phyloP scores from a whole-genome alignment of 2,888 invertebrate species.

The Caenorhabditis afra region DNA sequence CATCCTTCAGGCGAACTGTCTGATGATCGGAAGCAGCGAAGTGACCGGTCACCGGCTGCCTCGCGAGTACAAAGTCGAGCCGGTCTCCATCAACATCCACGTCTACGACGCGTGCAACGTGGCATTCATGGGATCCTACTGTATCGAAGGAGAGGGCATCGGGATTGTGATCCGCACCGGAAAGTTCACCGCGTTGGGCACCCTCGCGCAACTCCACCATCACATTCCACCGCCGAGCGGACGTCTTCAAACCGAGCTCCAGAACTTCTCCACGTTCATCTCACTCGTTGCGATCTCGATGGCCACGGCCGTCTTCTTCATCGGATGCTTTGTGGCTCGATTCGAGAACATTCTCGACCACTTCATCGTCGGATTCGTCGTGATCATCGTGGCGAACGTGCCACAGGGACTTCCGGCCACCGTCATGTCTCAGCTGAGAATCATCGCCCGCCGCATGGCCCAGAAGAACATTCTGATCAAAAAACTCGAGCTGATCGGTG shows the following conservation, averaged over 20 bases:
- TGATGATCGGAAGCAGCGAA: conserved; percentile 78
- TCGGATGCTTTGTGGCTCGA: conserved; percentile 77
- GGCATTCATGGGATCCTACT: conserved; percentile 79
- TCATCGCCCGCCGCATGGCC: conserved; percentile 93
- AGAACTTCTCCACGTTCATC: conserved; percentile 72
- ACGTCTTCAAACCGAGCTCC: conserved; percentile 66
- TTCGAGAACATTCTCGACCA: conserved; percentile 78
- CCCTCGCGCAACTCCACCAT: conserved; percentile 65
- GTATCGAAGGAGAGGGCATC: conserved; percentile 79
- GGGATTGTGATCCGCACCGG: conserved; percentile 78
- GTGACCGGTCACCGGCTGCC: conserved; percentile 64
- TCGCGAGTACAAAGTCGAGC: conserved; percentile 67
- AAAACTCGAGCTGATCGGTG: conserved; percentile 77
- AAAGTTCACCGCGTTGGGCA: conserved; percentile 74
- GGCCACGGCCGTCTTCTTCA: conserved; percentile 77
- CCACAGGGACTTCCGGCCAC: conserved; percentile 79
- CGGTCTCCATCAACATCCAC: conserved; percentile 68
- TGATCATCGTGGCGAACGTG: conserved; percentile 79
- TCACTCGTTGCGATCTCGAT: conserved; percentile 75
- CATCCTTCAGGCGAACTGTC: conserved; percentile 77
- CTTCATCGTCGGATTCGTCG: conserved; percentile 79
- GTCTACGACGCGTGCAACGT: conserved; percentile 78
- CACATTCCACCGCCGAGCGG: conserved; percentile 67
- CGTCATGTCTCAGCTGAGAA: conserved; percentile 78
- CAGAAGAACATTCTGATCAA: conserved; percentile 99